Evolutionary conservation across 64 coral and sea anemone genomes (phyloP).

Genomic region (Montipora capricornis): DNA sequence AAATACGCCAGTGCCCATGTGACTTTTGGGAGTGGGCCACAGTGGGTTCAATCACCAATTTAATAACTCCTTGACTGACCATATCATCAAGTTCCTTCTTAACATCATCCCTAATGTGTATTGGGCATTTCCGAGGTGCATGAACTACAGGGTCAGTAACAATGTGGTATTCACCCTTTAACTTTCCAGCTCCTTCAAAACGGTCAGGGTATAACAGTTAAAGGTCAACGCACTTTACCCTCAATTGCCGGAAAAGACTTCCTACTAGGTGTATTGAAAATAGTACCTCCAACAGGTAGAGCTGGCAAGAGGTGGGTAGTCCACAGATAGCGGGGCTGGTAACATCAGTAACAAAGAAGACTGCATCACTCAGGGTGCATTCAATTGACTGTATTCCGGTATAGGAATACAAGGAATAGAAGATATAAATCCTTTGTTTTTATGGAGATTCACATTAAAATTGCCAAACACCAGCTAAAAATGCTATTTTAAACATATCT

Average conservation of each 20-base stretch:
- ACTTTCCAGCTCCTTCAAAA: background rate
- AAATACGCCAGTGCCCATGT: no score
- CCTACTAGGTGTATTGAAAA: background rate
- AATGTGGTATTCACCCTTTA: constrained; percentile 21
- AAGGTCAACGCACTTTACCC: background rate
- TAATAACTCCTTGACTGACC: no score
- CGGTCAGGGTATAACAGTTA: background rate
- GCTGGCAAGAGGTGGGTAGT: background rate
- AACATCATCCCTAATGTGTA: background rate
- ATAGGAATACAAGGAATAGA: no score
- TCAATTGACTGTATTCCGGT: no score
- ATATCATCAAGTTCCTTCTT: no score
- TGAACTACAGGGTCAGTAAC: constrained; percentile 33
- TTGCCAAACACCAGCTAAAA: no score
- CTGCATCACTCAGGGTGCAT: background rate
- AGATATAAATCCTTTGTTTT: no score
- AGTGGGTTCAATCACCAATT: background rate
- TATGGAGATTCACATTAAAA: no score
- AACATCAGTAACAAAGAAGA: constrained; percentile 30
- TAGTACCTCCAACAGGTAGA: background rate
- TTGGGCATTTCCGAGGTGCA: constrained; percentile 10
- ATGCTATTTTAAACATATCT: no score
- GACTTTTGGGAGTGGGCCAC: no score
- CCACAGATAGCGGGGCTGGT: constrained; percentile 1
- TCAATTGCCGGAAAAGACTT: no score